These are phyloP conservation scores for Ariopsis seemanni DNA, from an alignment of 2,113 vertebrate species.

Conservation along the genomic window DNA sequence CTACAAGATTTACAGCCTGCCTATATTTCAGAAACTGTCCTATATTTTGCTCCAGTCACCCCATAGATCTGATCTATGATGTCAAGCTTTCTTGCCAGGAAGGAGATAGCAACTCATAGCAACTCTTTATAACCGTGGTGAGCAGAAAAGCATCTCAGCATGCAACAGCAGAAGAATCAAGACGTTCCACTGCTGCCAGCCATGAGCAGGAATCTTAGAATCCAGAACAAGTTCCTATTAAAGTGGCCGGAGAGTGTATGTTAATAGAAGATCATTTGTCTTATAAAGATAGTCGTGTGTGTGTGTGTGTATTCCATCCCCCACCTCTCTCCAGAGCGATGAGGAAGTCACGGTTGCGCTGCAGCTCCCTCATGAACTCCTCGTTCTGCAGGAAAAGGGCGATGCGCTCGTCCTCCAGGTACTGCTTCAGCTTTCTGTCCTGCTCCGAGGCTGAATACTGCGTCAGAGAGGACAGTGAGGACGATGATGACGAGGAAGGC, in stretches of 20 bases:
- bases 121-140: too few relatives aligned
- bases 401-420: conserved; percentile 93
- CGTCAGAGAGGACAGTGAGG: conserved; percentile 63
- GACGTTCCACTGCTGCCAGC: too few relatives aligned
- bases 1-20: neutral
- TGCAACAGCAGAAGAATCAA: too few relatives aligned
- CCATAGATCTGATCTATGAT: neutral
- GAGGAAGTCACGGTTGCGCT: conserved; percentile 93
- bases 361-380: conserved; percentile 97
- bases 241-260: neutral
- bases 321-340: conserved; percentile 92
- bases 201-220: too few relatives aligned
- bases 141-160: too few relatives aligned
- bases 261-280: neutral
- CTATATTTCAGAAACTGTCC: too few relatives aligned
- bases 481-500: conserved; percentile 63
- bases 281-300: neutral
- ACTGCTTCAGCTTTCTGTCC: conserved; percentile 91
- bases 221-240: too few relatives aligned
- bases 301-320: neutral
- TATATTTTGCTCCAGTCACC: neutral
- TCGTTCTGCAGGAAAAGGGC: conserved; percentile 96
- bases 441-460: conserved; percentile 73
- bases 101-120: too few relatives aligned
- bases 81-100: neutral